Conservation (phyloP, 2,888 invertebrate genomes). For the Zygaena filipendulae region DNA sequence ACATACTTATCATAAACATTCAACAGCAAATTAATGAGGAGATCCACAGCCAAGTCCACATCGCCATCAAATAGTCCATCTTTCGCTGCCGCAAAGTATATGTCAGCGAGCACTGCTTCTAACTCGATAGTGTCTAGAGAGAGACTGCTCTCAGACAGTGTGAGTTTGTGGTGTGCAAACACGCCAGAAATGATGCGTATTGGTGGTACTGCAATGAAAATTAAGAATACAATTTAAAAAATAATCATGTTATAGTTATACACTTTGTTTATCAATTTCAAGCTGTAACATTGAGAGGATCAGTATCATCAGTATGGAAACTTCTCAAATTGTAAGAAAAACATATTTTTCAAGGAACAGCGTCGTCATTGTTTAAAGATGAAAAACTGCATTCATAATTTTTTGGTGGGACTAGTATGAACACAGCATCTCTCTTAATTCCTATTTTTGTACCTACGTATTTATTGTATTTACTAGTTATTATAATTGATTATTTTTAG, state of each 20-base stretch:
- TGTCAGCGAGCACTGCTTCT: constrained; percentile 77
- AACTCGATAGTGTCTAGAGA: constrained; percentile 75
- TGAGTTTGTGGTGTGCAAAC: constrained; percentile 77
- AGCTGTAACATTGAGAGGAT: no score
- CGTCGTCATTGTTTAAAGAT: no score
- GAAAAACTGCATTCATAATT: no score
- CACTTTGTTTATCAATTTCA: not conserved
- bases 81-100: constrained; percentile 78
- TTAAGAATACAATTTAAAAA: constrained; percentile 5
- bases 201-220: constrained; percentile 43
- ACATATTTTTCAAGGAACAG: no score
- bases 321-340: no score
- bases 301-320: no score
- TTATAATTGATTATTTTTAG: no score
- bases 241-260: no score
- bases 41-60: constrained; percentile 72
- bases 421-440: no score
- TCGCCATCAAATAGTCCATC: constrained; percentile 71
- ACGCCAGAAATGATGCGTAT: constrained; percentile 73
- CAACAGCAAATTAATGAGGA: constrained; percentile 73
- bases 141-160: constrained; percentile 74
- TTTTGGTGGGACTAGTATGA: no score
- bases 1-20: constrained; percentile 78
- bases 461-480: no score
- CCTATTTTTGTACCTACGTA: no score